Evolutionary conservation across 2,888 invertebrate species (phyloP), one percentile per base, ranked within the genome.

Genomic region (Lasius fuliginosus): DNA sequence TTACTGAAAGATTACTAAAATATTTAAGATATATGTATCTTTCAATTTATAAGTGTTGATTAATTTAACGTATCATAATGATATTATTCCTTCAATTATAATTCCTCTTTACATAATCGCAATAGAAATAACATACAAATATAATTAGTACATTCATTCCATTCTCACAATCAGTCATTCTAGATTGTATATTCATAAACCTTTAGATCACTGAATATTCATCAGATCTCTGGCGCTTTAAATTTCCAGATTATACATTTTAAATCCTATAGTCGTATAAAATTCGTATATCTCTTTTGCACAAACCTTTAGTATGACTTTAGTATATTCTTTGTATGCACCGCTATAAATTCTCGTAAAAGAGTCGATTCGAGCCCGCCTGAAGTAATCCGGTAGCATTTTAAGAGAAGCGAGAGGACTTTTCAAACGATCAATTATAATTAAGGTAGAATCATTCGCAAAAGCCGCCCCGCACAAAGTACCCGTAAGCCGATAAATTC

Each of bases 351-450:
- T 46, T 60, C 18, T 73, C 12, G 8, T 60, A 12, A 79, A 46
- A 71, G 23, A 60, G 33, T 46, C n/a, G 27, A 49, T 46, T 69
- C 23, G 12, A 69, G 42, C 0, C 30, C 1, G 23, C n/a, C 40
- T 40, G 30, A 56, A 46, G 53, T 46, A 71, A 60, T 71, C n/a
- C 30, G 33, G 60, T 18, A 60, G 18, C 40, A 33, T 71, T 71
- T 79, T 60, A 71, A 71, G 18, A 79, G 27, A 69, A 40, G 40
- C 53, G 0, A 40, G 15, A 27, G 5, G n/a, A 71, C 27, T 58
- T 58, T 71, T 71, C 18, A 58, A 71, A 46, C 33, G 12, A 71
- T 79, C 42, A 79, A 33, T 79, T 79, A 79, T 79, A 71, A 69
- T 79, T 79, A 79, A 69, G 46, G 3, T 56, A 36, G 42, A 33